Percentiles rank a stretch among this genome's conserved stretches.
phyloP scores from a whole-genome alignment of 2,888 invertebrate genomes.

The Conomelus anceps region DNA sequence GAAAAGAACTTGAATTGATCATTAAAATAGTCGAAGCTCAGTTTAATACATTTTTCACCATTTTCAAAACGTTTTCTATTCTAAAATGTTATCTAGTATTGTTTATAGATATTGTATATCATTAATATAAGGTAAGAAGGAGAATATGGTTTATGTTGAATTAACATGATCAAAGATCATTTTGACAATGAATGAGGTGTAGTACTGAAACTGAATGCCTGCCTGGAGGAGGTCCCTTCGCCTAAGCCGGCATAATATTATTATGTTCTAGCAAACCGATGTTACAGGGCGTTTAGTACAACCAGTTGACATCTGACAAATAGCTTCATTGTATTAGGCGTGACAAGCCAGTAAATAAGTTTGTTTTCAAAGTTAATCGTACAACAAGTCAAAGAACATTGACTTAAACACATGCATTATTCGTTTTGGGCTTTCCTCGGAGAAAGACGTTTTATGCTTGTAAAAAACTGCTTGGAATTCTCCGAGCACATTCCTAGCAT shows the following conservation, averaged over 20 bases:
- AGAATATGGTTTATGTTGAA: too few species aligned
- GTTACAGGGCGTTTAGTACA: neutral
- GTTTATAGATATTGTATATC: too few species aligned
- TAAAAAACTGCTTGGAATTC: neutral
- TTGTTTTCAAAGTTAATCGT: neutral
- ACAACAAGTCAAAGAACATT: neutral
- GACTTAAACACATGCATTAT: neutral
- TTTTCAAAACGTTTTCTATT: too few species aligned
- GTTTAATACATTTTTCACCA: too few species aligned
- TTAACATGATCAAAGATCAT: too few species aligned
- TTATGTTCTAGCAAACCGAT: neutral
- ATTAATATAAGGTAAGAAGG: too few species aligned
- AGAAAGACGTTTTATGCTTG: neutral
- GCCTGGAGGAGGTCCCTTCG: neutral
- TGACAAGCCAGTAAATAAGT: neutral
- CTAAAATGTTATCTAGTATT: too few species aligned
- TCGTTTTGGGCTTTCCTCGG: neutral
- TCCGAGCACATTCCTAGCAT: neutral
- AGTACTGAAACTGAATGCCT: too few species aligned
- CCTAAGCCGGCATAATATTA: too few species aligned
- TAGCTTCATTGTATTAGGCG: neutral
- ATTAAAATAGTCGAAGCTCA: too few species aligned
- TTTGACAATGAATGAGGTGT: too few species aligned
- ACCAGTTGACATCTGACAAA: neutral
- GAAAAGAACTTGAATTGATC: too few species aligned